Conservation (phyloP, 35 echinoderm and acorn worm genomes). For the Acanthaster planci region DNA sequence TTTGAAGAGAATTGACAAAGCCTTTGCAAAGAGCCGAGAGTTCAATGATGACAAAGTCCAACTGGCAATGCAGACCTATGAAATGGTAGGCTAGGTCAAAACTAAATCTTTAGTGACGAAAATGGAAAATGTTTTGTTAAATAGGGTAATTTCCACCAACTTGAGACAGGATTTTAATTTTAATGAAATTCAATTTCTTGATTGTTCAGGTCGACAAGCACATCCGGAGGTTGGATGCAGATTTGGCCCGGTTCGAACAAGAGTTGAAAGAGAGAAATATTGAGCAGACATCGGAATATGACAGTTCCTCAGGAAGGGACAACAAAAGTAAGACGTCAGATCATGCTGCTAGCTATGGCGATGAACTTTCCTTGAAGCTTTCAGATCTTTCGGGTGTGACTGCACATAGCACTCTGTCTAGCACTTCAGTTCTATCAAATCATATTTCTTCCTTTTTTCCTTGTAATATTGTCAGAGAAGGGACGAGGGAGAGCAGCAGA, state of each 20-base stretch:
- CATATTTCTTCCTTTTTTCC: neutral
- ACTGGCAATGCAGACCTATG: conserved; percentile 98
- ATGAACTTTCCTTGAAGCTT: too few species aligned
- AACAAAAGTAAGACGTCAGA: conserved; percentile 51
- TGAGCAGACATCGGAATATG: conserved; percentile 67
- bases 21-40: conserved; percentile 88
- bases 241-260: conserved; percentile 91
- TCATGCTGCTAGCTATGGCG: neutral
- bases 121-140: too few species aligned
- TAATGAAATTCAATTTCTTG: neutral
- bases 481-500: conserved; percentile 41
- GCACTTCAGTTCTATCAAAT: neutral
- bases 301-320: conserved; percentile 21
- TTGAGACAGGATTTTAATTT: too few species aligned
- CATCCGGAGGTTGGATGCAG: conserved; percentile 90
- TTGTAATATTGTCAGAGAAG: conserved; percentile 66
- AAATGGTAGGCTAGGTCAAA: conserved; percentile 68
- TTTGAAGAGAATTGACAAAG: conserved; percentile 75
- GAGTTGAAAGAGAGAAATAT: conserved; percentile 92
- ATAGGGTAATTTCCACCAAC: too few species aligned
- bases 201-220: conserved; percentile 88
- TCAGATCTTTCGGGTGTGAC: too few species aligned
- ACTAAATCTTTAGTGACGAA: too few species aligned
- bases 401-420: too few species aligned
- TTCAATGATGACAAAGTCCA: conserved; percentile 97